These are phyloP conservation scores for Hipposideros armiger DNA, from an alignment of 2,113 vertebrate genomes.

Conservation along the genomic window DNA sequence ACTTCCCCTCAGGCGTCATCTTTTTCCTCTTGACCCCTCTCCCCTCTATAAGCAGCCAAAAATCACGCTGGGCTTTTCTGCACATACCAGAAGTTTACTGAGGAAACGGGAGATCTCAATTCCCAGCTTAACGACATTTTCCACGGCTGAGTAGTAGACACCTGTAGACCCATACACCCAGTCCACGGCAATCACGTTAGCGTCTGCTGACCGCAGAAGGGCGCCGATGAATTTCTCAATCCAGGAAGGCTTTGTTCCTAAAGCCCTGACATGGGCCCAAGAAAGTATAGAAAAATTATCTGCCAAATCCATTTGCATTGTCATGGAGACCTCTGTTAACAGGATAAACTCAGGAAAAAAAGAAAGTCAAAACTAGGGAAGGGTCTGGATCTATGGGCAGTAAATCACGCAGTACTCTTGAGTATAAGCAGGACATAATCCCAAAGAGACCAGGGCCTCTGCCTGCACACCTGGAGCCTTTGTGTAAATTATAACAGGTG, in stretches of 20 bases:
- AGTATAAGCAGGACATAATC: neutral
- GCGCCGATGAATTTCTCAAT: slow-evolving; percentile 88
- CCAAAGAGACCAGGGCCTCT: neutral
- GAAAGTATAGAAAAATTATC: slow-evolving; percentile 44
- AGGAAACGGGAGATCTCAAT: slow-evolving; percentile 92
- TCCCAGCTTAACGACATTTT: slow-evolving; percentile 92
- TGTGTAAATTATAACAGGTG: neutral
- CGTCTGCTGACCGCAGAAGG: slow-evolving; percentile 87
- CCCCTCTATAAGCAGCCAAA: neutral
- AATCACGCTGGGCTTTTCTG: neutral
- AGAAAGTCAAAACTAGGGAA: neutral
- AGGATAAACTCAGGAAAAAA: neutral
- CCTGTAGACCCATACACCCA: slow-evolving; percentile 94
- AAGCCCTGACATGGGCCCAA: slow-evolving; percentile 85
- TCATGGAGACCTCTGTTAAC: neutral
- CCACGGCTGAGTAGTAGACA: slow-evolving; percentile 92
- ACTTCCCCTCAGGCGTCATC: neutral
- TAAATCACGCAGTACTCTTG: neutral
- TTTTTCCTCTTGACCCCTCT: neutral
- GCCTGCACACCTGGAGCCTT: neutral
- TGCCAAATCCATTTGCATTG: neutral
- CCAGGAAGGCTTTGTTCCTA: slow-evolving; percentile 96
- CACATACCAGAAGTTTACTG: slow-evolving; percentile 90
- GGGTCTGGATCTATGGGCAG: neutral
- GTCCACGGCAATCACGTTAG: slow-evolving; percentile 95